Evolutionary conservation across 2,888 invertebrate genomes (phyloP), one percentile per base, ranked within the genome.

Genomic region (Macaria liturata): DNA sequence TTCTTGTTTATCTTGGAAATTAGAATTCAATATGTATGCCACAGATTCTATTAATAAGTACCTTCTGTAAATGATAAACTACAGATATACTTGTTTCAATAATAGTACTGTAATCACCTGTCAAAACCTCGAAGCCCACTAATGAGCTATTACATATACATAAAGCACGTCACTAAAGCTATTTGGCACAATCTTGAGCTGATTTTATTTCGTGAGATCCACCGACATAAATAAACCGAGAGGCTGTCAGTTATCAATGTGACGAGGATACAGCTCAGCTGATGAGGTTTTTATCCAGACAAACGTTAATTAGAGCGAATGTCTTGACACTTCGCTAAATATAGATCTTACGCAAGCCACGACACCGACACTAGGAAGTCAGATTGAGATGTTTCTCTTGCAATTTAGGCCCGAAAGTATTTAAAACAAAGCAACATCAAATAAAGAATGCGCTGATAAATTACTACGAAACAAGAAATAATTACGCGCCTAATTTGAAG

Each of bases 131-230:
- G 53, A 62, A 37, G 34, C 54, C 62, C 45, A 61, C 61, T 65
- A 62, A 62, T 68, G 55, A 65, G 62, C 60, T 62, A 62, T 59
- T 50, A 55, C 48, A 57, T 39, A 42, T 65, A 53, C 57, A 46
- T 56, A 46, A 61, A 60, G n/a, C 30, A n/a, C 62, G 64, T 59
- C 57, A 62, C 46, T 39, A 31, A 51, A 62, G 61, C 58, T 63
- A 65, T 67, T 62, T 63, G 56, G 62, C 58, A 66, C 60, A 62
- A 65, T 62, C 72, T 68, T 75, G 72, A 69, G 70, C 71, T 51
- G 65, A 68, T 68, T 61, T 53, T 58, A 62, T 64, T 64, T 58
- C 44, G 55, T 49, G 46, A 64, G 48, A 45, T 61, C 49, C 54
- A 43, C 55, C 46, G 51, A 49, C 59, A 61, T 62, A 68, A 68